Percentiles rank a stretch among this genome's conserved stretches.
phyloP scores from a whole-genome alignment of 2,113 vertebrate species.

The Peucedramus taeniatus region DNA sequence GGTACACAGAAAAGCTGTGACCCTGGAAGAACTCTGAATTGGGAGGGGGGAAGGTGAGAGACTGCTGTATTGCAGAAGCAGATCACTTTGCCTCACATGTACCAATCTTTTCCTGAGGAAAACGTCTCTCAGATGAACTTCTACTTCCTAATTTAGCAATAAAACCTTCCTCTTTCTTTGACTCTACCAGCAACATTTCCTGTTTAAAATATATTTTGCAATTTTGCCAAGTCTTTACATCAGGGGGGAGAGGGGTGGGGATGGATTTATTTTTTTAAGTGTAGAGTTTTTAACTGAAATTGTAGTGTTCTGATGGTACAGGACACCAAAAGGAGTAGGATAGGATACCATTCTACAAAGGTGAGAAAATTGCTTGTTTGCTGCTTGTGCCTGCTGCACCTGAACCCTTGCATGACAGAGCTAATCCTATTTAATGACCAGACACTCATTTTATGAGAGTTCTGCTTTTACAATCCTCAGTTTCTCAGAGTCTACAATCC shows the following conservation, averaged over 20 bases:
- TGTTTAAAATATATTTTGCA: conserved; percentile 18
- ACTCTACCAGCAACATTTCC: not conserved
- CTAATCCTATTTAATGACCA: conserved; percentile 37
- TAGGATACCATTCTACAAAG: not conserved
- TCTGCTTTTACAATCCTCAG: not conserved
- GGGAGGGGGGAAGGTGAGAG: not conserved
- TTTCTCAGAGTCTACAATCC: conserved; percentile 16
- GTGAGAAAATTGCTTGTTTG: not conserved
- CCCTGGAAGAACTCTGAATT: not conserved
- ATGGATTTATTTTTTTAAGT: not conserved
- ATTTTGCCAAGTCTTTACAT: not conserved
- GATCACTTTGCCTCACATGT: conserved; percentile 34
- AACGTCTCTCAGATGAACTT: not conserved
- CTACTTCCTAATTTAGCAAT: conserved; percentile 52
- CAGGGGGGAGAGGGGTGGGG: too few species aligned
- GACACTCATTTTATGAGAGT: not conserved
- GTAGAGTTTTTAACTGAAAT: not conserved
- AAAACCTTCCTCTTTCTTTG: conserved; percentile 35
- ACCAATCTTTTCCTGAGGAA: conserved; percentile 33
- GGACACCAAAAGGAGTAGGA: not conserved
- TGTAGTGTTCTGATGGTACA: not conserved
- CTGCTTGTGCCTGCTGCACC: not conserved
- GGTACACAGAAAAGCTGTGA: not conserved
- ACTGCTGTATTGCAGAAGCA: not conserved
- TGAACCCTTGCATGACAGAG: not conserved